phyloP scores from a whole-genome alignment of 1,140 invertebrate species.

The Pseudomyrmex sp. region DNA sequence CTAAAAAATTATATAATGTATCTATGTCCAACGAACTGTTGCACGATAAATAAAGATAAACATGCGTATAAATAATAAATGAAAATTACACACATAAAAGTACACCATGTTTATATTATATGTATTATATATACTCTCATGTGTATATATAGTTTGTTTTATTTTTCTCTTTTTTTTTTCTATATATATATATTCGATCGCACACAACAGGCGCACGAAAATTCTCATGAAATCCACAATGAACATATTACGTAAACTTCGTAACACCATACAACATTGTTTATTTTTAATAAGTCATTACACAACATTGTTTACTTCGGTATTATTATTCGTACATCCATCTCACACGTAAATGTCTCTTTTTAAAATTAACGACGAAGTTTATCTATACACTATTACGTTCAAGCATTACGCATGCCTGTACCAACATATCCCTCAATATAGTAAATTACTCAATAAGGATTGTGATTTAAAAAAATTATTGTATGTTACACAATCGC shows the following conservation, averaged over 20 bases:
- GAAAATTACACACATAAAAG: too few relatives aligned
- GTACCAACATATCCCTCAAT: background rate
- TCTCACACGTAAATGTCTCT: conserved; percentile 26
- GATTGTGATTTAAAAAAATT: conserved; percentile 20
- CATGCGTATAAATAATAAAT: conserved; percentile 26
- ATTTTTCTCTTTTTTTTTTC: too few relatives aligned
- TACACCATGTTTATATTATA: too few relatives aligned
- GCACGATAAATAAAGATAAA: background rate
- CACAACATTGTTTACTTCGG: too few relatives aligned
- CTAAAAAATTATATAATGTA: too few relatives aligned
- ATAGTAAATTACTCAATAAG: background rate
- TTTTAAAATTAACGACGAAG: conserved; percentile 45
- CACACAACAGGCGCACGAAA: conserved; percentile 52
- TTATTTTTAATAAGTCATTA: conserved; percentile 51
- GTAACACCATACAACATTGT: conserved; percentile 58
- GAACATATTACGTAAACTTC: conserved; percentile 43
- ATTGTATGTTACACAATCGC: conserved; percentile 2
- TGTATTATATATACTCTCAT: too few relatives aligned
- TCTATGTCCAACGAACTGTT: too few relatives aligned
- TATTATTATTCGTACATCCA: conserved; percentile 53
- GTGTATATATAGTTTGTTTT: too few relatives aligned
- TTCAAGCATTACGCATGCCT: background rate
- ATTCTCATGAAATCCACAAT: conserved; percentile 28
- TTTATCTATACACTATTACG: conserved; percentile 14
- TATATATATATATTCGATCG: conserved; percentile 32